These are phyloP conservation scores for Lasioglossum zephyrum DNA, from an alignment of 2,888 invertebrate genomes.

Conservation along the genomic window DNA sequence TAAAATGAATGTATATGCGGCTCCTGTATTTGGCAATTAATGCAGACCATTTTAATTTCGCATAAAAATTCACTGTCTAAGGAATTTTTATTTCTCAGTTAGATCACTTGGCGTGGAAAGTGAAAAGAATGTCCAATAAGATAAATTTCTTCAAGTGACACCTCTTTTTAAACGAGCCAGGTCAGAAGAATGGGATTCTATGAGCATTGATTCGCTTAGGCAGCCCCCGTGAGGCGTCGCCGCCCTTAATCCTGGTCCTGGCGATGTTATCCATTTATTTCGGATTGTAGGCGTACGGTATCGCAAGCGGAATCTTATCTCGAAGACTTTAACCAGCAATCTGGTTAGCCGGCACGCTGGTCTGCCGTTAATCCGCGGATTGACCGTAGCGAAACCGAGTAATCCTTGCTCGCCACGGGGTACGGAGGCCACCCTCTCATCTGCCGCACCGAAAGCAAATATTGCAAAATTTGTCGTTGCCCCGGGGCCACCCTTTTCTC, in stretches of 20 bases:
- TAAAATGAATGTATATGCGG: background rate
- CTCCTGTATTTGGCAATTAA: background rate
- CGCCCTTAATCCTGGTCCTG: slow-evolving; percentile 44
- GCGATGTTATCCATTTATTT: slow-evolving; percentile 63
- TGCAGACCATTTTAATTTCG: background rate
- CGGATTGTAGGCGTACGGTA: slow-evolving; percentile 48
- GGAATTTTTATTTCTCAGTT: background rate
- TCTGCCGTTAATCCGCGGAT: slow-evolving; percentile 67
- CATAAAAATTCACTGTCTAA: background rate
- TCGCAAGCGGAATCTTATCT: slow-evolving; percentile 68
- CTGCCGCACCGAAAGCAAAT: slow-evolving; percentile 57
- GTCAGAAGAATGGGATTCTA: background rate
- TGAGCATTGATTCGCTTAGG: background rate
- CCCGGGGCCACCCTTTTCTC: background rate
- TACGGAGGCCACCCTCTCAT: slow-evolving; percentile 23
- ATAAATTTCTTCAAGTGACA: background rate
- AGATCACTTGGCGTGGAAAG: background rate
- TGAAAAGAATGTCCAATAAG: background rate
- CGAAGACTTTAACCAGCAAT: slow-evolving; percentile 76
- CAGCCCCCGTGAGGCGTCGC: slow-evolving; percentile 4
- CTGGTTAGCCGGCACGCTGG: slow-evolving; percentile 75
- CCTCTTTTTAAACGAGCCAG: background rate
- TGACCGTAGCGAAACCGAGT: slow-evolving; percentile 65
- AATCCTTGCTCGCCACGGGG: slow-evolving; percentile 44
- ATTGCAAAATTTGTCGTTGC: slow-evolving; percentile 64